Percentiles rank a stretch among this genome's conserved stretches.
phyloP scores from a whole-genome alignment of 2,888 invertebrate species.

The Dolichopus griseipennis region DNA sequence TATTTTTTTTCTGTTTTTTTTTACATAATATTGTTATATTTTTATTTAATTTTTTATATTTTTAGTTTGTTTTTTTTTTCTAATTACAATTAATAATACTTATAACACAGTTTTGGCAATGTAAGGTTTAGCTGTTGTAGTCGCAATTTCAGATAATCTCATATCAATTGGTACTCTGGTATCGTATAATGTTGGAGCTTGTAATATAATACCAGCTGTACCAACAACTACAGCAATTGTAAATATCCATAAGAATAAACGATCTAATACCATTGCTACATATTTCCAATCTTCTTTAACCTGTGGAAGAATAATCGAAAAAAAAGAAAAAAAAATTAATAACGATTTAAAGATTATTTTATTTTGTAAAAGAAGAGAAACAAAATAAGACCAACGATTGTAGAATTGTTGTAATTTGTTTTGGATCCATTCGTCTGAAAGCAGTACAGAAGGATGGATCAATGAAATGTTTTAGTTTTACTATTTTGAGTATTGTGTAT shows the following conservation, averaged over 20 bases:
- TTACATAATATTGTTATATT: not conserved
- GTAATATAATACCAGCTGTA: constrained; percentile 86
- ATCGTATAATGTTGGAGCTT: constrained; percentile 91
- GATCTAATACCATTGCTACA: constrained; percentile 95
- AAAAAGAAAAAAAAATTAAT: too few species aligned
- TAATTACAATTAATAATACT: constrained; percentile 21
- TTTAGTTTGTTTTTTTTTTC: not conserved
- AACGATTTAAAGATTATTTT: too few species aligned
- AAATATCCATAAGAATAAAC: constrained; percentile 95
- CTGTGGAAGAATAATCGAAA: constrained; percentile 42
- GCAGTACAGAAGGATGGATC: too few species aligned
- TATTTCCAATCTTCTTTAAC: constrained; percentile 98
- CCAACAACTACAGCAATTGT: constrained; percentile 90
- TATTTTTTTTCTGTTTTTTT: constrained; percentile 5
- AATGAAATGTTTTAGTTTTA: too few species aligned
- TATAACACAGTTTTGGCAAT: constrained; percentile 43
- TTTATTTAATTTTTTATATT: constrained; percentile 1
- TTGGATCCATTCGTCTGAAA: too few species aligned
- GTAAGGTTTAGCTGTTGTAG: constrained; percentile 76
- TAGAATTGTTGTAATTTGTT: too few species aligned
- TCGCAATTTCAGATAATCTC: constrained; percentile 79
- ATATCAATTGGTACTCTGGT: constrained; percentile 81
- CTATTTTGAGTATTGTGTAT: too few species aligned
- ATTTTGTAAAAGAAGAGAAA: too few species aligned
- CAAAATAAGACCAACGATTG: too few species aligned